Evolutionary conservation across 2,113 vertebrate genomes (phyloP), one percentile per base, ranked within the genome.

Genomic region (Genyomyrus donnyi): DNA sequence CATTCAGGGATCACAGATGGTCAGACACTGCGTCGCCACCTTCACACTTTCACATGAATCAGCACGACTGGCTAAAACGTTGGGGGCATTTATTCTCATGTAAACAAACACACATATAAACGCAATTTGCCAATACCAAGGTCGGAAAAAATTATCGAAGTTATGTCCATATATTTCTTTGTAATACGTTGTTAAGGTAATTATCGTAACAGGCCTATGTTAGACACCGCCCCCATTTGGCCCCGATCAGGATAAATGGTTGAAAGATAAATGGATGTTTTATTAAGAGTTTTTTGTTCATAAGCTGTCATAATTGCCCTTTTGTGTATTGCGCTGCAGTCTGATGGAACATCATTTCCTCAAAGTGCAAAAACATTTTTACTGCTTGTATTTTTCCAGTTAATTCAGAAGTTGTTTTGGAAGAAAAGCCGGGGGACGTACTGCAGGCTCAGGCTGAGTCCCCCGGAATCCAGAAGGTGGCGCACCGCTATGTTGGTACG

Each of bases 401-500:
- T 31, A 19, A 84, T 24, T 84, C 88, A 80, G 15, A 52, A 27
- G 31, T 83, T 1, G 3, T 39, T 84, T 89, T 21, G 19, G 88
- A 83, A 17, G 88, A 84, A 42, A 24, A 35, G 5, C 15, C 1
- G 8, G 10, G 3, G 19, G 21, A n/a, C 8, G 21, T 17, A 45
- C 35, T 13, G 4, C 70, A 24, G 87, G 84, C 48, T 80, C 87
- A 39, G 10, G 11, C 24, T 35, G 89, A 89, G 80, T 35, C 50
- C 3, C 62, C 39, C 1, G 13, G 11, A 19, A 53, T 39, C 46
- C 89, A 89, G 58, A 91, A 49, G 46, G 35, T 86, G 46, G 2
- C 45, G 42, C 88, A 77, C 11, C 74, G 58, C 70, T 92, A 90
- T 56, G 50, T 80, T 83, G 92, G 92, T 92, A 86, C 11, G 90